Conservation (phyloP, 2,797 vertebrate species). For the Chrosomus eos region DNA sequence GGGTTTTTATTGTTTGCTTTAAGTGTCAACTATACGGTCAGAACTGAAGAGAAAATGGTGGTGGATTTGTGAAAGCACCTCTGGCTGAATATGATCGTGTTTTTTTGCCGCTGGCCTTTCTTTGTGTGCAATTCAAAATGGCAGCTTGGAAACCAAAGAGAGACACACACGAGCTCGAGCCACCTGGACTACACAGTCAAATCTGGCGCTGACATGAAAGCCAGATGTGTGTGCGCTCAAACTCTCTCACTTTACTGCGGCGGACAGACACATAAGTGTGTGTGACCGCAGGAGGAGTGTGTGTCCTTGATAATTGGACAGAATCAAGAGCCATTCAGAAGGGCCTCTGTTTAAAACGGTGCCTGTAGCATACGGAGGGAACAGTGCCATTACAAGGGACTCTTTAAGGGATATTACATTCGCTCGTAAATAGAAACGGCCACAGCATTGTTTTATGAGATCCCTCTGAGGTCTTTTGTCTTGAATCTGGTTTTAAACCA, state of each 20-base stretch:
- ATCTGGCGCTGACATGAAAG: slow-evolving; percentile 48
- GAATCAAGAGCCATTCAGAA: slow-evolving; percentile 48
- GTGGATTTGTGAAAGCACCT: slow-evolving; percentile 18
- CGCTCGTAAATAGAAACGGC: slow-evolving; percentile 35
- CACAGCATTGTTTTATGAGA: slow-evolving; percentile 5
- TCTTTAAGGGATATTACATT: slow-evolving; percentile 24
- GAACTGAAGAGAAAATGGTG: background rate
- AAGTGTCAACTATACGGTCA: background rate
- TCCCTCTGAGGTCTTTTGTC: slow-evolving; percentile 17
- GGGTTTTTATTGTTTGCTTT: background rate
- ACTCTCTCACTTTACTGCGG: slow-evolving; percentile 41
- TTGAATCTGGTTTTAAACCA: slow-evolving; percentile 30
- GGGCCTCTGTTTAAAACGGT: slow-evolving; percentile 23
- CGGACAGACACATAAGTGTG: slow-evolving; percentile 42
- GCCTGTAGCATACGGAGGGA: slow-evolving; percentile 32
- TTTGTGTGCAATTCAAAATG: slow-evolving; percentile 44
- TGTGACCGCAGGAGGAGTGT: slow-evolving; percentile 50
- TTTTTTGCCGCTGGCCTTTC: slow-evolving; percentile 6
- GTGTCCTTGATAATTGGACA: slow-evolving; percentile 58
- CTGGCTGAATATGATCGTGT: background rate
- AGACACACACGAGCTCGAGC: slow-evolving; percentile 28
- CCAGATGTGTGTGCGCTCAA: slow-evolving; percentile 51
- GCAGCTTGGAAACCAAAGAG: slow-evolving; percentile 25
- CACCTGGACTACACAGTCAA: slow-evolving; percentile 51
- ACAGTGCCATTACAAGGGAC: background rate